Evolutionary conservation across 2,888 invertebrate species (phyloP), one percentile per base, ranked within the genome.

Genomic region (Caenorhabditis sp.): DNA sequence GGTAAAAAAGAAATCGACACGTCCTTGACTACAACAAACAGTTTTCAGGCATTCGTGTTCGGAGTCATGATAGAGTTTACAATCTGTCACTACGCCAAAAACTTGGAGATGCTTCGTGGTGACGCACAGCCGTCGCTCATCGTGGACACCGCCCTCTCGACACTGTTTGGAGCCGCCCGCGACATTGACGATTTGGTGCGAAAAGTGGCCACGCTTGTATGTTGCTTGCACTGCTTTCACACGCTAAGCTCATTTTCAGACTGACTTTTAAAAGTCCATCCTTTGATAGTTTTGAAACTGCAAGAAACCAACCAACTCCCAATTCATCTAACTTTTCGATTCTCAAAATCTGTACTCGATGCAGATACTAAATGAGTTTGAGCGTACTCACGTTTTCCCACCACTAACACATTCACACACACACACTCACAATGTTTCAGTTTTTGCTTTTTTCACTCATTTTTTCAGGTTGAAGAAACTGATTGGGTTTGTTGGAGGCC

Each of bases 21-120:
- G 12, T 70, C 12, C 47, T 26, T 16, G 0, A 76, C 1, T 28
- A 38, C 2, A 76, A 1, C 2, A 44, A 44, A 22, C 14, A 61
- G 1, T 8, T 38, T 87, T 81, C 63, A 87, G 86, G 89, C 89
- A 1, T 91, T 91, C 80, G 91, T 91, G 19, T 91, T 91, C 68
- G 91, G 89, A 28, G 91, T 91, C 16, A 91, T 91, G 92, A 90
- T 92, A 59, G 92, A 92, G 72, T 92, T 92, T 76, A 92, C 91
- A 8, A 90, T 91, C 16, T 90, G 90, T 77, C 90, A 92, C 79
- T 91, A 87, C 64, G 90, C 90, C 38, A 87, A 93, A 88, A 91
- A 91, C 72, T 87, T 90, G 77, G 90, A 87, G 68, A 28, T 87
- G 66, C 51, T 77, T 6, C 86, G 87, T 8, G 80, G 82, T 1